Base-by-base conservation (phyloP, 1,140 invertebrate genomes). In the Drosophila nannoptera region DNA sequence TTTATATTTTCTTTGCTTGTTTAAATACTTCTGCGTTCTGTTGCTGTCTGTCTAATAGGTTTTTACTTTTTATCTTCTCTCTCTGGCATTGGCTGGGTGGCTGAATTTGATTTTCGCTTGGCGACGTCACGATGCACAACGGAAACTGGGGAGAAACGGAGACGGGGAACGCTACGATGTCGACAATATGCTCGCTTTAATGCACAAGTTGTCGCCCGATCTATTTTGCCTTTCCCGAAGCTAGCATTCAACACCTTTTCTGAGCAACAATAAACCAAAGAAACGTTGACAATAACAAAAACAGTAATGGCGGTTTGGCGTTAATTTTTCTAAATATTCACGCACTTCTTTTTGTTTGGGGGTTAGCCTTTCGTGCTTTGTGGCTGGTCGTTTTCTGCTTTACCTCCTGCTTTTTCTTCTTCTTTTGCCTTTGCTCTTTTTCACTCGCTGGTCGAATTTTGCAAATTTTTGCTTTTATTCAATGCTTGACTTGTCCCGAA, bases 241-340 rank as follows among this genome's bases (percentile, higher is more conserved):
- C 45, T 53, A 73, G 59, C 70, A 69, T 73, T 73, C 64, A 73
- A 64, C 54, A 69, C 52, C 36, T 69, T 56, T 58, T 60, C n/a
- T 61, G 31, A 52, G 56, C 64, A 68, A 68, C 52, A 68, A 68
- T 40, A 72, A 72, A 68, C 33, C 52, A 67, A 35, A 70, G 64
- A 49, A 32, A 69, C 67, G 61, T 58, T 54, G 55, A 70, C 56
- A 45, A 62, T 56, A 69, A 73, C 53, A 72, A 62, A 68, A 72
- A 72, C 64, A 72, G 64, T 68, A 67, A 71, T 71, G 69, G 69
- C 69, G 69, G 60, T 65, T 43, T 64, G 67, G 71, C 71, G 71
- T 73, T 73, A 73, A 65, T 73, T 73, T 73, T 69, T 65, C 70
- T 73, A 73, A 73, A 73, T 73, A 73, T 73, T 73, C 71, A 73